phyloP scores from a whole-genome alignment of 1,140 invertebrate species.

The Ephestia elutella region DNA sequence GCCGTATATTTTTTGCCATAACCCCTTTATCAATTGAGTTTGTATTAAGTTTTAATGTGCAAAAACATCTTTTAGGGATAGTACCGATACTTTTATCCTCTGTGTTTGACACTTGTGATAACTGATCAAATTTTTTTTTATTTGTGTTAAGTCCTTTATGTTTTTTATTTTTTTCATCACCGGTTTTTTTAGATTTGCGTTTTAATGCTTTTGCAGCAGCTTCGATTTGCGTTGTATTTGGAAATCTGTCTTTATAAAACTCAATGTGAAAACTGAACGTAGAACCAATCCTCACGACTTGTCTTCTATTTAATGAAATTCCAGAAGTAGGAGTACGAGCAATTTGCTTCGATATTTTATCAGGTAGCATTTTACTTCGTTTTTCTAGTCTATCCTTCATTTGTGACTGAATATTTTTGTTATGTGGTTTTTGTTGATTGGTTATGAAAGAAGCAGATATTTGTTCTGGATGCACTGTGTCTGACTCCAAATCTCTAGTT shows the following conservation, averaged over 20 bases:
- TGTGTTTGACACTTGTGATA: neutral
- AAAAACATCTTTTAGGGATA: neutral
- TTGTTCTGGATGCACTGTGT: too few relatives aligned
- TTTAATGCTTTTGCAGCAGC: neutral
- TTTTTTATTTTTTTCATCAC: neutral
- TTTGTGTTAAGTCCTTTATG: neutral
- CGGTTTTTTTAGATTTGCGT: neutral
- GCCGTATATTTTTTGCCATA: too few relatives aligned
- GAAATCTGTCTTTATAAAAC: slow-evolving; percentile 11
- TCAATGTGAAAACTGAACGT: slow-evolving; percentile 12
- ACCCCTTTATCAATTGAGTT: neutral
- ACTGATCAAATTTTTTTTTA: neutral
- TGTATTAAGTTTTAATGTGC: neutral
- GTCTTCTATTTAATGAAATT: neutral
- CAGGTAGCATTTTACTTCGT: too few relatives aligned
- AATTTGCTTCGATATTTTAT: too few relatives aligned
- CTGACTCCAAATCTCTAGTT: too few relatives aligned
- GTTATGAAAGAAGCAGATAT: too few relatives aligned
- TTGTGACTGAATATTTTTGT: too few relatives aligned
- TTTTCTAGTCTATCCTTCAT: too few relatives aligned
- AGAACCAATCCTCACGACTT: slow-evolving; percentile 4
- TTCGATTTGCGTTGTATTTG: neutral
- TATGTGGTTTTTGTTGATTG: too few relatives aligned
- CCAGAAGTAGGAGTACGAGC: too few relatives aligned
- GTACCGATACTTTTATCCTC: neutral